Base-by-base conservation (phyloP, 2,113 vertebrate genomes). In the Collichthys lucidus region DNA sequence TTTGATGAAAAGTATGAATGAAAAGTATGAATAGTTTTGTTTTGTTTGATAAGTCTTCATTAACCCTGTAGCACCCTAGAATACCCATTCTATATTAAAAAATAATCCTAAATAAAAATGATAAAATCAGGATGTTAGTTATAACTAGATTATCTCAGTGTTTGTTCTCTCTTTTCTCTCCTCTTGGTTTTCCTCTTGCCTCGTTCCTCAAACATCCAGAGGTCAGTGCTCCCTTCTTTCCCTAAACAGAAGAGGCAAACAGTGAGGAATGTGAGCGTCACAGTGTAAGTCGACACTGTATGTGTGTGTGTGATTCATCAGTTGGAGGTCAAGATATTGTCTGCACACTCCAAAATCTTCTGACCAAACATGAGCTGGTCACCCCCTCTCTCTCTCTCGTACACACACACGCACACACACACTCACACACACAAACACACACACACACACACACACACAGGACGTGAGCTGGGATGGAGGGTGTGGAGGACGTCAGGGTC, bases 241-340 rank as follows among this genome's bases (percentile, higher is more conserved):
- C 55, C 52, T 47, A 57, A 69, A 49, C 56, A 62, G 47, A 50
- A 40, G 46, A 61, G 11, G 20, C 1, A 70, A 67, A 65, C 42
- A 17, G 29, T 8, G 26, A 79, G 57, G 53, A 83, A 83, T 86
- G 61, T 50, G 56, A 79, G 79, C 60, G 35, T 5, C 14, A 46
- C 35, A 47, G 56, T 35, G 26, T 49, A 4, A 57, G 47, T 68
- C 3, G 3, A 49, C 31, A 46, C 46, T 56, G 53, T 7, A 5
- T 66, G 53, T 35, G 1, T n/a, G 6, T 8, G 63, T n/a, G 42
- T 47, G 10, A 20, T 22, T 49, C 44, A 65, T 59, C 49, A 81
- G 68, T 20, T 7, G 0, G 67, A 49, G 80, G 64, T 76, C 57
- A 47, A 63, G 15, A 69, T 40, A 57, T 46, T 47, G 55, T 63